Conservation (phyloP, 2,113 vertebrate genomes). For the Dipodomys spectabilis region DNA sequence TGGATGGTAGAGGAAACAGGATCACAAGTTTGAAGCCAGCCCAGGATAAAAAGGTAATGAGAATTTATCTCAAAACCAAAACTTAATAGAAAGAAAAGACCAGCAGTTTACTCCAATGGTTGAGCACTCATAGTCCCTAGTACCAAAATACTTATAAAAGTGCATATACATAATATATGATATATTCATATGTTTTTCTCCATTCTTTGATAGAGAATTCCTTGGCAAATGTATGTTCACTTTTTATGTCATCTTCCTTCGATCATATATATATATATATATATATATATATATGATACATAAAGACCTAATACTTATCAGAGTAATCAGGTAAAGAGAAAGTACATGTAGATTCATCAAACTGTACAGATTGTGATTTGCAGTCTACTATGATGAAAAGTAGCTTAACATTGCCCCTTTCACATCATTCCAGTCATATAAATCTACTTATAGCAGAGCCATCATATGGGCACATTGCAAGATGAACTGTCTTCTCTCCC, state of each 20-base stretch:
- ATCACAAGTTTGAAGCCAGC: too few relatives aligned
- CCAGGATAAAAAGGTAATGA: too few relatives aligned
- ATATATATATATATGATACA: too few relatives aligned
- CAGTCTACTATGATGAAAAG: neutral
- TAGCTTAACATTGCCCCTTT: neutral
- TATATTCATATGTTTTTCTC: neutral
- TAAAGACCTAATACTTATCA: neutral
- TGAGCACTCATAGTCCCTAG: too few relatives aligned
- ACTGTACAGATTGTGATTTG: neutral
- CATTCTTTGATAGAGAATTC: neutral
- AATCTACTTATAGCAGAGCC: neutral
- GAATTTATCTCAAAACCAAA: too few relatives aligned
- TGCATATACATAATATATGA: too few relatives aligned
- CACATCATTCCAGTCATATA: neutral
- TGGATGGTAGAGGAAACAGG: too few relatives aligned
- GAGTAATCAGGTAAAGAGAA: neutral
- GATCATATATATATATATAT: too few relatives aligned
- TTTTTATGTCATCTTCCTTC: slow-evolving; percentile 1
- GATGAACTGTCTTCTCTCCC: neutral
- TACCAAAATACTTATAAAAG: too few relatives aligned
- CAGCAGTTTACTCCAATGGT: too few relatives aligned
- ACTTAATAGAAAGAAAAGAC: too few relatives aligned
- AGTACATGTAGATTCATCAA: neutral
- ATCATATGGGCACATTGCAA: neutral
- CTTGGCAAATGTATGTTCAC: neutral